phyloP scores from a whole-genome alignment of 2,113 vertebrate genomes.

The Cathartes aura region DNA sequence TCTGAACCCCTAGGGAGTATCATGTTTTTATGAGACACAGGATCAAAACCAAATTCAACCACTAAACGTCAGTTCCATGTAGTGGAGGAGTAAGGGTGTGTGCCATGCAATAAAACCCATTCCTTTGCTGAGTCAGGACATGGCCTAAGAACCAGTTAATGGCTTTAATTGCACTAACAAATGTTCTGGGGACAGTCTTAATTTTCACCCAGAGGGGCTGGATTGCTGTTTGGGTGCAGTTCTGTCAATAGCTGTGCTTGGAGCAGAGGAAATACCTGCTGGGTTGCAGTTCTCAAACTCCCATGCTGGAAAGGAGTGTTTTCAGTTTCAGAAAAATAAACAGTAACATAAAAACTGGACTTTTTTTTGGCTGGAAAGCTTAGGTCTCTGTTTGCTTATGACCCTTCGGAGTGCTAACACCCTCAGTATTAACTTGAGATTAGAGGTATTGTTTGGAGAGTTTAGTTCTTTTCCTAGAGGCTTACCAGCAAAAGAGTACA shows the following conservation, averaged over 20 bases:
- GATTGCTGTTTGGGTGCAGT: background rate
- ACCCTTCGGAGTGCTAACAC: background rate
- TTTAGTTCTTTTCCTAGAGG: background rate
- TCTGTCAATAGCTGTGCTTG: background rate
- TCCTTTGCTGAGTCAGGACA: background rate
- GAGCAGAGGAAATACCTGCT: background rate
- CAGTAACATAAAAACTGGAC: background rate
- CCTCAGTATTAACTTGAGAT: background rate
- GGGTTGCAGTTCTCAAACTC: background rate
- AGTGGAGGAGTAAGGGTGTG: background rate
- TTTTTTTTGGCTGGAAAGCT: background rate
- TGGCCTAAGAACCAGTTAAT: background rate
- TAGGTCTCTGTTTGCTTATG: background rate
- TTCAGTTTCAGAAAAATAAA: background rate
- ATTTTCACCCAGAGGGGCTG: background rate
- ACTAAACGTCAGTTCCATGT: accelerated
- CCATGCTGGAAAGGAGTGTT: background rate
- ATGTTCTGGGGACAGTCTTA: background rate
- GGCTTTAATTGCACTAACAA: slow-evolving; percentile 40
- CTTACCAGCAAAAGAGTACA: background rate
- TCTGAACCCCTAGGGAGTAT: background rate
- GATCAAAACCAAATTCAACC: background rate
- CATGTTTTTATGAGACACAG: background rate
- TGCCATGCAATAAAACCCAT: background rate
- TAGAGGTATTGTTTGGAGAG: background rate